Percentiles rank a stretch among this genome's conserved stretches.
Conservation (phyloP, 2,888 invertebrate species). For the Ornithoptera priamus region DNA sequence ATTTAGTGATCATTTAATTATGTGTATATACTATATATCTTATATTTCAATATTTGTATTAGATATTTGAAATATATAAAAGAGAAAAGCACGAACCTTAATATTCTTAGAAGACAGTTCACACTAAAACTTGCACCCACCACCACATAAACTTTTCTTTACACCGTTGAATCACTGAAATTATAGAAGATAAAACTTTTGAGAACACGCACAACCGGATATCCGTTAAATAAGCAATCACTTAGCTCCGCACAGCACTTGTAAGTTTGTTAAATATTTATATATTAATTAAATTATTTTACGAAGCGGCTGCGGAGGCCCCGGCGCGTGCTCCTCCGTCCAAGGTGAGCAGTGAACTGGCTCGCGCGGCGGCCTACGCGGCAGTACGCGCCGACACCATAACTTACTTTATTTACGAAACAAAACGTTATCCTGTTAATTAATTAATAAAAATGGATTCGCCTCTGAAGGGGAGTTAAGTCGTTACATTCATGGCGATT, state of each 20-base stretch:
- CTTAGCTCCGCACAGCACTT: slow-evolving; percentile 13
- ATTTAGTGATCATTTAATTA: too few species aligned
- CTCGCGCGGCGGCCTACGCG: slow-evolving; percentile 17
- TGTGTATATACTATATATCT: too few species aligned
- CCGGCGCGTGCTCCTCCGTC: slow-evolving; percentile 24
- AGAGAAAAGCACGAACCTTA: not conserved
- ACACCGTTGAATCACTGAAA: too few species aligned
- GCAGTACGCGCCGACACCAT: slow-evolving; percentile 19
- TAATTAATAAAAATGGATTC: slow-evolving; percentile 18
- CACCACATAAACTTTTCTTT: too few species aligned
- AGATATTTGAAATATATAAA: too few species aligned
- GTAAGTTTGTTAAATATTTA: slow-evolving; percentile 20
- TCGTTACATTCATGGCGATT: slow-evolving; percentile 4
- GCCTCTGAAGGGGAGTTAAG: slow-evolving; percentile 20
- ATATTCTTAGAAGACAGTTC: slow-evolving; percentile 1
- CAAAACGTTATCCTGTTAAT: slow-evolving; percentile 21
- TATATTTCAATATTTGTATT: too few species aligned
- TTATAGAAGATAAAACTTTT: not conserved
- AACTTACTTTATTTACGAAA: slow-evolving; percentile 23
- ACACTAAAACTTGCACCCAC: not conserved
- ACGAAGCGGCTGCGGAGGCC: slow-evolving; percentile 12
- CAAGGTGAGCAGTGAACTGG: slow-evolving; percentile 26
- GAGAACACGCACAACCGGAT: not conserved
- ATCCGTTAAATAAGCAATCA: slow-evolving; percentile 6
- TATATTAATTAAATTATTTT: slow-evolving; percentile 30